Base-by-base conservation (phyloP, 2,113 vertebrate species). In the Erpornis zantholeuca region DNA sequence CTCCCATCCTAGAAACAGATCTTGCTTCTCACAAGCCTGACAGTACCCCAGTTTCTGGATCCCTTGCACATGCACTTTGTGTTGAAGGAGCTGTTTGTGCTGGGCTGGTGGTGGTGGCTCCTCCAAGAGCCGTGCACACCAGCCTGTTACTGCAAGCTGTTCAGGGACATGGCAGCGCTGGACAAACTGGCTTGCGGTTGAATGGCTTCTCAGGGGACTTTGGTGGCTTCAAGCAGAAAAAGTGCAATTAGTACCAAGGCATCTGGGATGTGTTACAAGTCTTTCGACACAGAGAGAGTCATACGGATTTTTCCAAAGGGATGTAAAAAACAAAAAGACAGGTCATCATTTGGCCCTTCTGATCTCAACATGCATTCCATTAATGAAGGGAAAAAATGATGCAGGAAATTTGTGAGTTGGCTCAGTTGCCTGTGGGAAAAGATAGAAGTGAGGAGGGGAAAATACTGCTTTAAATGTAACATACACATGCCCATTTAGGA, bases 401-500 rank as follows among this genome's bases (percentile, higher is more conserved):
- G 63, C 92, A 89, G 88, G 82, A 78, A 92, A 92, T 84, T 73
- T 44, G 27, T 77, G 78, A 94, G 59, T 70, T 96, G 96, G 92
- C 94, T 91, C 78, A 50, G 69, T 49, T 88, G 49, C 0, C 7
- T 88, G 86, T 96, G 96, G 88, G 88, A 96, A 94, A 95, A 93
- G 82, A 88, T 24, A 33, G 72, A 70, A 73, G 22, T 20, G 12
- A 47, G 3, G 42, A 15, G 63, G 31, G 33, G 2, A 21, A 57
- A 75, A 61, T 36, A 72, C 7, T 83, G 3, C 68, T 93, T 88
- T 92, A 83, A 70, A 73, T 75, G 88, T 94, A 95, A 60, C 53
- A 22, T 92, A 73, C 92, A 94, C 85, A 95, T 94, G 86, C 88
- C 95, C 81, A 70, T 94, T 96, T 82, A 82, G 83, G 86, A 89